Evolutionary conservation across 2,113 vertebrate genomes (phyloP), one percentile per base, ranked within the genome.

Genomic region (Cavia aperea): DNA sequence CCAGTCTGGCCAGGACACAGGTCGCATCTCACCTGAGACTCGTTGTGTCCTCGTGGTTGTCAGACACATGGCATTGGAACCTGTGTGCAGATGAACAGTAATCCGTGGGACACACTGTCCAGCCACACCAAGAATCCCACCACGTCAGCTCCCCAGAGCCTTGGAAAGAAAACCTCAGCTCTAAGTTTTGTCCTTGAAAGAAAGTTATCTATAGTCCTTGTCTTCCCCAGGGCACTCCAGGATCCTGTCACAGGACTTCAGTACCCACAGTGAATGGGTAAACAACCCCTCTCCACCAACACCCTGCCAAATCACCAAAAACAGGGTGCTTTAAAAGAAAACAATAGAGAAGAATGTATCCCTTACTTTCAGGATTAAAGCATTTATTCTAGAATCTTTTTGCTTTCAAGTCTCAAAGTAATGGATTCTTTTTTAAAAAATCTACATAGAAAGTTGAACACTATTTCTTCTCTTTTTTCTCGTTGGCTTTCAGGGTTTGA

Each of bases 41-140:
- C 96, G 96, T 96, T 97, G 96, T 91, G 93, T 96, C 97, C 97
- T 97, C 97, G 97, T 97, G 96, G 96, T 97, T 97, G 96, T 96
- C 97, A 97, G 97, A 96, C 96, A 96, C 96, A 96, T 96, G 49
- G 90, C 96, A 97, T 97, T 97, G 95, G 96, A 97, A 96, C 97
- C 96, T 96, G 81, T 84, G 96, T 97, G 91, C 95, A 95, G 72
- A 92, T 78, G 83, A 97, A 96, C 51, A 87, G 96, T 96, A 95
- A 95, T 96, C 95, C 89, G 78, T 86, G 0, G 60, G 82, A 91
- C 93, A 97, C 96, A 96, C 96, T 89, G 68, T 92, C 62, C 58
- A 39, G 36, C 36, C 39, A 75, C 62, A 85, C 91, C n/a, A 81
- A 75, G 93, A 86, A 78, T 31, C 58, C 19, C 21, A 85, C 68